Evolutionary conservation across 2,113 vertebrate species (phyloP).

Genomic region (Pogona vitticeps): DNA sequence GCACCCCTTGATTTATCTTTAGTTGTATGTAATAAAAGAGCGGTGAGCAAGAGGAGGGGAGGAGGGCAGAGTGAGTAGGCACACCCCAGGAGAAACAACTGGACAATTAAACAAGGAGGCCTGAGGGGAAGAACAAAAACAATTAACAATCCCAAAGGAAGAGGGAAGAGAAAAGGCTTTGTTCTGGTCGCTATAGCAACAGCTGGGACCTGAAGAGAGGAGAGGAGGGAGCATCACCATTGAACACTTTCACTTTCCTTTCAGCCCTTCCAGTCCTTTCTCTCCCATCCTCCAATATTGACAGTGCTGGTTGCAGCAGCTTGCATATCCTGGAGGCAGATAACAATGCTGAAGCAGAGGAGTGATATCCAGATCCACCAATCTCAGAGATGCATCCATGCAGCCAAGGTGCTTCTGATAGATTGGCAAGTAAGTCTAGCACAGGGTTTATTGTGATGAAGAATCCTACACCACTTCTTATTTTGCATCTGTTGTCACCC

Average conservation of each 20-base stretch:
- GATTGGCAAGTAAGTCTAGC: not conserved
- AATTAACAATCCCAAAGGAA: conserved; percentile 93
- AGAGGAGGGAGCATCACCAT: conserved; percentile 55
- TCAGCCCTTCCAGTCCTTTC: conserved; percentile 42
- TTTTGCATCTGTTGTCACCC: not conserved
- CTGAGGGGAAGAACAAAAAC: conserved; percentile 80
- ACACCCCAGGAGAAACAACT: conserved; percentile 41
- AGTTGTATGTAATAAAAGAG: conserved; percentile 74
- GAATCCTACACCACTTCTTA: not conserved
- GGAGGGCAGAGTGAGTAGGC: conserved; percentile 69
- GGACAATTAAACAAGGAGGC: conserved; percentile 87
- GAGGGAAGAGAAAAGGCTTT: conserved; percentile 87
- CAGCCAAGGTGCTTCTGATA: not conserved
- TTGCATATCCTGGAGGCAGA: not conserved
- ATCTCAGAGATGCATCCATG: not conserved
- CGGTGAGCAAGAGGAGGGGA: conserved; percentile 61
- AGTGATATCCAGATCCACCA: not conserved
- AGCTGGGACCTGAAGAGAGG: conserved; percentile 73
- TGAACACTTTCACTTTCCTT: conserved; percentile 75
- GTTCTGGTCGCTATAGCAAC: conserved; percentile 90
- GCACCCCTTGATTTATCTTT: conserved; percentile 78
- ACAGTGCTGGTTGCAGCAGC: not conserved
- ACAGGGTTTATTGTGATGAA: not conserved
- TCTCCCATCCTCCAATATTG: conserved; percentile 2
- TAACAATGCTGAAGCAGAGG: not conserved